These are phyloP conservation scores for Pygathrix nemaeus DNA, from an alignment of 2,113 vertebrate species.

Conservation along the genomic window DNA sequence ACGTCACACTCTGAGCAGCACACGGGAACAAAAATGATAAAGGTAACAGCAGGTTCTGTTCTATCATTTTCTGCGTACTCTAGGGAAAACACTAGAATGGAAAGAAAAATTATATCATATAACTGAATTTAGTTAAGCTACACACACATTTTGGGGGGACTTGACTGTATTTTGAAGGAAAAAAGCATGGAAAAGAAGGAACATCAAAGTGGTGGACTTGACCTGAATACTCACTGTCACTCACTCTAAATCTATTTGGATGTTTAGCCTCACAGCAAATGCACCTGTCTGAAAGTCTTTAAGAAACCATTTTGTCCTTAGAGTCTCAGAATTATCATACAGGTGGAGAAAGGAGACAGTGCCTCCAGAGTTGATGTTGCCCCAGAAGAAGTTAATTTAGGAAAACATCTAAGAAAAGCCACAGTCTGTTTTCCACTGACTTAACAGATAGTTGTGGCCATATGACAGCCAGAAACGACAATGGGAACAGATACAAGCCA, in stretches of 20 bases:
- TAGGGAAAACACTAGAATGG: background rate
- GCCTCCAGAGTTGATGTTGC: background rate
- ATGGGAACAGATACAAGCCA: background rate
- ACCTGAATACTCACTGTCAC: background rate
- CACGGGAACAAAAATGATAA: background rate
- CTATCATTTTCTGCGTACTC: background rate
- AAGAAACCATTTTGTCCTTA: background rate
- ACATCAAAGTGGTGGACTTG: background rate
- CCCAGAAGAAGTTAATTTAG: background rate
- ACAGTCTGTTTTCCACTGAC: conserved; percentile 20
- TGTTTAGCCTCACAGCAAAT: background rate
- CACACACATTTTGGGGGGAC: background rate
- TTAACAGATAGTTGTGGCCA: background rate
- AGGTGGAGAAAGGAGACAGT: conserved; percentile 13
- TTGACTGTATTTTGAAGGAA: background rate
- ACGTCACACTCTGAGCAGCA: background rate
- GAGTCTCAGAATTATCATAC: conserved; percentile 21
- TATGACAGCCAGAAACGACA: background rate
- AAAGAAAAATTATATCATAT: background rate
- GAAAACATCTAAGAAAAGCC: conserved; percentile 44
- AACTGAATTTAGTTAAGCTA: background rate
- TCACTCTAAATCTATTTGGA: background rate
- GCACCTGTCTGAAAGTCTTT: background rate
- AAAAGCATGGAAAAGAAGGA: background rate
- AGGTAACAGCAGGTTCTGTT: background rate